Evolutionary conservation across 2,888 invertebrate genomes (phyloP).

Genomic region (Hydraecia micacea): DNA sequence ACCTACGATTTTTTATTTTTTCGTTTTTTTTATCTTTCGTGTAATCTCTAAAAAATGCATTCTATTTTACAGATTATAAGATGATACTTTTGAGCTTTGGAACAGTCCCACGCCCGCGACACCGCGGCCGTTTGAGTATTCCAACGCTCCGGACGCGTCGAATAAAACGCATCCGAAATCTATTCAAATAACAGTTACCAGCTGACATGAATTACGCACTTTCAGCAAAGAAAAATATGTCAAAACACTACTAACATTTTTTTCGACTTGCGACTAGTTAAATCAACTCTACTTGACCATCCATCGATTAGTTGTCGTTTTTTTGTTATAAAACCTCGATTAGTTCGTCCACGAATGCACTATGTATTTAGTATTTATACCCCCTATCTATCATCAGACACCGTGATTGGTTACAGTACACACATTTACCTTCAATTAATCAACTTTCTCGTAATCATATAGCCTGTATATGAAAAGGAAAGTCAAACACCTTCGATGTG

Average conservation of each 20-base stretch:
- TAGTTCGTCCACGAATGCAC: slow-evolving; percentile 88
- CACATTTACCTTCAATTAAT: slow-evolving; percentile 63
- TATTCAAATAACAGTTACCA: slow-evolving; percentile 85
- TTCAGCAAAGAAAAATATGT: slow-evolving; percentile 91
- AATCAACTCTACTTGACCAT: slow-evolving; percentile 91
- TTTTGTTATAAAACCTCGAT: slow-evolving; percentile 84
- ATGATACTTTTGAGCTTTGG: slow-evolving; percentile 77
- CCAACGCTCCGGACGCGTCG: slow-evolving; percentile 76
- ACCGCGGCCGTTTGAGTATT: slow-evolving; percentile 83
- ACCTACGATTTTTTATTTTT: slow-evolving; percentile 81
- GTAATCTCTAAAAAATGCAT: slow-evolving; percentile 85
- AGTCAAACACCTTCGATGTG: slow-evolving; percentile 70
- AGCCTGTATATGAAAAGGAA: slow-evolving; percentile 85
- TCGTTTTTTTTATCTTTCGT: slow-evolving; percentile 76
- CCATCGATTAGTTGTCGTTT: slow-evolving; percentile 86
- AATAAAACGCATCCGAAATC: slow-evolving; percentile 67
- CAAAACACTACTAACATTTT: slow-evolving; percentile 91
- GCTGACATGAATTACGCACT: slow-evolving; percentile 91
- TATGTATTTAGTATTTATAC: slow-evolving; percentile 87
- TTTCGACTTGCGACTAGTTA: slow-evolving; percentile 90
- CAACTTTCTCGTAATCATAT: slow-evolving; percentile 82
- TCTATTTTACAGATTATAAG: slow-evolving; percentile 86
- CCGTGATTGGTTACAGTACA: slow-evolving; percentile 77
- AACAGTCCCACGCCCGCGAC: slow-evolving; percentile 83
- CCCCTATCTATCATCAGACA: slow-evolving; percentile 84